A percentile compares a stretch with the other conserved stretches of the same genome.
Conservation (phyloP, 2,113 vertebrate genomes). For the Blennius ocellaris region DNA sequence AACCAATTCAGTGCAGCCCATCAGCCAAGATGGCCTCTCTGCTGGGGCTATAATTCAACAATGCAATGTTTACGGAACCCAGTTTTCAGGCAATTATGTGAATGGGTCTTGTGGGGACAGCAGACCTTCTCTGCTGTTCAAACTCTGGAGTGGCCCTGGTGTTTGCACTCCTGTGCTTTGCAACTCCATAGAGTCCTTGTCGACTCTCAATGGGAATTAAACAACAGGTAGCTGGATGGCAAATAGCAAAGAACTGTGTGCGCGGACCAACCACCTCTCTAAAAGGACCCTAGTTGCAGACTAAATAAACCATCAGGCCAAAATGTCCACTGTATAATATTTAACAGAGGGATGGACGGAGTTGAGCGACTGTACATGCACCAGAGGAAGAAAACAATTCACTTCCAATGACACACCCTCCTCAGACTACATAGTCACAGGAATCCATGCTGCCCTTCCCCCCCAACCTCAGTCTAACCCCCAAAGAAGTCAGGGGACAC, state of each 20-base stretch:
- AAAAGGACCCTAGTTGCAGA: not conserved
- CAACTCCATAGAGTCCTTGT: slow-evolving; percentile 29
- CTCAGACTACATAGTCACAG: slow-evolving; percentile 40
- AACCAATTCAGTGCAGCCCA: slow-evolving; percentile 45
- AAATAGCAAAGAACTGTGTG: slow-evolving; percentile 16
- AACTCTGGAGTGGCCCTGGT: slow-evolving; percentile 59
- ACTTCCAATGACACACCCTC: slow-evolving; percentile 42
- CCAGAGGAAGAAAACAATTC: slow-evolving; percentile 28
- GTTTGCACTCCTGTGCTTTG: slow-evolving; percentile 70
- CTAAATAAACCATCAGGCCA: slow-evolving; percentile 45
- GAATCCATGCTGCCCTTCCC: slow-evolving; percentile 63
- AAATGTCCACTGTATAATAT: slow-evolving; percentile 22
- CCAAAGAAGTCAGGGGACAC: slow-evolving; percentile 69
- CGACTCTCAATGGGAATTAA: slow-evolving; percentile 43
- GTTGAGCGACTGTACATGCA: slow-evolving; percentile 22
- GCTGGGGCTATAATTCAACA: slow-evolving; percentile 67
- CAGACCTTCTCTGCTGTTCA: slow-evolving; percentile 60
- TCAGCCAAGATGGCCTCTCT: slow-evolving; percentile 54
- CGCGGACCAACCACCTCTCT: not conserved
- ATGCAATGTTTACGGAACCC: slow-evolving; percentile 74
- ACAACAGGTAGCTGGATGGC: slow-evolving; percentile 35
- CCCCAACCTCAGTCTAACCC: slow-evolving; percentile 20
- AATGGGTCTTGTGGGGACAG: slow-evolving; percentile 40
- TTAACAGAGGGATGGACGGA: slow-evolving; percentile 10
- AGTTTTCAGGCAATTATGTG: slow-evolving; percentile 71